These are phyloP conservation scores for Ceratina calcarata DNA, from an alignment of 1,140 invertebrate species.

Conservation along the genomic window DNA sequence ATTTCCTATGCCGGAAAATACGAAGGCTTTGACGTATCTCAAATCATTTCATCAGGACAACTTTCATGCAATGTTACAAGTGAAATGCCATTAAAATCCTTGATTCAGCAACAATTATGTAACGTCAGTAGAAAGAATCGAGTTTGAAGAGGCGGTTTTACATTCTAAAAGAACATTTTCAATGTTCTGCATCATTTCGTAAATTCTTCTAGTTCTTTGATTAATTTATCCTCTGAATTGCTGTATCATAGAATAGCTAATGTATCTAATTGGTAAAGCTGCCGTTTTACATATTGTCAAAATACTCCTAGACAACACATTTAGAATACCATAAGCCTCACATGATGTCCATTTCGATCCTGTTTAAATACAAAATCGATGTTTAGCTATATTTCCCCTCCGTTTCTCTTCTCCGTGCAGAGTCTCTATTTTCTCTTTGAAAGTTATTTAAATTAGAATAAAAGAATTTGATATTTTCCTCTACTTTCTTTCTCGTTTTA, in stretches of 20 bases:
- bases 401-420: background rate
- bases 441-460: background rate
- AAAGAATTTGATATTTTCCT: background rate
- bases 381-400: background rate
- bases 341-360: background rate
- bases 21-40: background rate
- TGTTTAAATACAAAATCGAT: slow-evolving; percentile 33
- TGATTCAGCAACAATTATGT: background rate
- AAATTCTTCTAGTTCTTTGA: too few species aligned
- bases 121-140: background rate
- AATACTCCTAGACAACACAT: background rate
- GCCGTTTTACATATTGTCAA: background rate
- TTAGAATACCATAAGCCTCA: slow-evolving; percentile 2
- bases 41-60: background rate
- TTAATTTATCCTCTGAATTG: too few species aligned
- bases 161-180: background rate
- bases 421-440: background rate
- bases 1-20: background rate
- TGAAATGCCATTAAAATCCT: slow-evolving; percentile 11
- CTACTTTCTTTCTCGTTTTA: too few species aligned
- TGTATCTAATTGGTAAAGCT: background rate
- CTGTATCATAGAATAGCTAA: too few species aligned
- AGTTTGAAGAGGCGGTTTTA: background rate
- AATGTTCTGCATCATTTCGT: background rate
- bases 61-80: background rate